Evolutionary conservation across 2,113 vertebrate genomes (phyloP).

Genomic region (Edolisoma coerulescens): DNA sequence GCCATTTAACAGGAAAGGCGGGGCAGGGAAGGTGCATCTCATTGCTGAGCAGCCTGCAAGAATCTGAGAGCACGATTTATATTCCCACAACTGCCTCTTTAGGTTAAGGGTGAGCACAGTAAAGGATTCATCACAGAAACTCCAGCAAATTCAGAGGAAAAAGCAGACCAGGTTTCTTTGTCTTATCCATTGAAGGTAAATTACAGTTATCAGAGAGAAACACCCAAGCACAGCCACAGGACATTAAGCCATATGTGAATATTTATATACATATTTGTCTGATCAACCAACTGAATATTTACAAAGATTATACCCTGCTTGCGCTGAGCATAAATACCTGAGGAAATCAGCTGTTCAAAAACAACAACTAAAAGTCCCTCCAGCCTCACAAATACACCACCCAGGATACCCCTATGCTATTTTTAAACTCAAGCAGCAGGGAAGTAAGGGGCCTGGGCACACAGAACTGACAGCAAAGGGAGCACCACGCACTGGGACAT

Average conservation of each 20-base stretch:
- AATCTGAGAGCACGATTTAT: not conserved
- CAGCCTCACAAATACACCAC: not conserved
- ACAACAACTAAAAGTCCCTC: not conserved
- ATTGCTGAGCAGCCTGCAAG: not conserved
- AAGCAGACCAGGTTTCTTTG: not conserved
- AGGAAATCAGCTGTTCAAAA: not conserved
- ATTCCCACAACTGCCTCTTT: not conserved
- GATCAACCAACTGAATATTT: not conserved
- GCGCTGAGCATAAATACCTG: not conserved
- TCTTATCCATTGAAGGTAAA: not conserved
- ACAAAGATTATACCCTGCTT: not conserved
- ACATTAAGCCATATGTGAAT: not conserved
- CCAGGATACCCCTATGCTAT: not conserved
- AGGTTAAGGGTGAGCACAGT: not conserved
- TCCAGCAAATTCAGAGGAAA: not conserved
- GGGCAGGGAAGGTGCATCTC: not conserved
- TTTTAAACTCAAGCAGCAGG: not conserved
- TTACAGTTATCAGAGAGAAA: not conserved
- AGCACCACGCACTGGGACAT: rapidly evolving
- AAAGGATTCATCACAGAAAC: not conserved
- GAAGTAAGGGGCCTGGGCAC: not conserved
- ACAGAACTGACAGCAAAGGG: not conserved
- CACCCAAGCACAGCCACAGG: not conserved
- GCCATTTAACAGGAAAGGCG: not conserved
- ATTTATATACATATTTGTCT: not conserved